Percentiles rank a stretch among this genome's conserved stretches.
phyloP scores from a whole-genome alignment of 2,797 vertebrate species.

The Cirrhinus molitorella region DNA sequence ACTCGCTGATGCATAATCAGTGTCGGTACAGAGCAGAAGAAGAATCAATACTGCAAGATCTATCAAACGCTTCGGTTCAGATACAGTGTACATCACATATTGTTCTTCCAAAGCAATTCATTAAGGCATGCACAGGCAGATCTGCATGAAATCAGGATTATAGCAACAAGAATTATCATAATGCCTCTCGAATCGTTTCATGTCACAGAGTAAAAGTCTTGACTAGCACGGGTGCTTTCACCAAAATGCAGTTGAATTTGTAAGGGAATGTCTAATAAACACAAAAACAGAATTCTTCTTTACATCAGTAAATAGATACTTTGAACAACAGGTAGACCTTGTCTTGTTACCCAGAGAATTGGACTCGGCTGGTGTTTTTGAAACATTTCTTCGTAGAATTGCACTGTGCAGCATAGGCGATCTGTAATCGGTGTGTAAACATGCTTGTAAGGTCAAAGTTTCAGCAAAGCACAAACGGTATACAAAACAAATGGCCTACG shows the following conservation, averaged over 20 bases:
- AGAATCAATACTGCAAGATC: constrained; percentile 54
- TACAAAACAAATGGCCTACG: constrained; percentile 31
- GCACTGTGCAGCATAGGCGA: constrained; percentile 53
- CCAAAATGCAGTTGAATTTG: constrained; percentile 31
- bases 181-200: constrained; percentile 42
- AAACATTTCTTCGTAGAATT: constrained; percentile 39
- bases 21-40: constrained; percentile 47
- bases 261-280: constrained; percentile 30
- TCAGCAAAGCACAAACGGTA: constrained; percentile 50
- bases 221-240: constrained; percentile 50
- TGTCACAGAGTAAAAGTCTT: constrained; percentile 43
- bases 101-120: constrained; percentile 59
- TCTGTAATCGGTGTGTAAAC: constrained; percentile 58
- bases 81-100: constrained; percentile 61
- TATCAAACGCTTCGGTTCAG: constrained; percentile 53
- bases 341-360: constrained; percentile 45
- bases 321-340: constrained; percentile 21
- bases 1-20: constrained; percentile 57
- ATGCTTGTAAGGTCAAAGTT: constrained; percentile 42
- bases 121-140: constrained; percentile 68
- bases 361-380: constrained; percentile 55
- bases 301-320: background rate
- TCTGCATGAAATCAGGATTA: constrained; percentile 62
- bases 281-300: background rate
- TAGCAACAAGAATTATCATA: constrained; percentile 48